Evolutionary conservation across 2,113 vertebrate species (phyloP), one percentile per base, ranked within the genome.

Genomic region (Xiphophorus couchianus): DNA sequence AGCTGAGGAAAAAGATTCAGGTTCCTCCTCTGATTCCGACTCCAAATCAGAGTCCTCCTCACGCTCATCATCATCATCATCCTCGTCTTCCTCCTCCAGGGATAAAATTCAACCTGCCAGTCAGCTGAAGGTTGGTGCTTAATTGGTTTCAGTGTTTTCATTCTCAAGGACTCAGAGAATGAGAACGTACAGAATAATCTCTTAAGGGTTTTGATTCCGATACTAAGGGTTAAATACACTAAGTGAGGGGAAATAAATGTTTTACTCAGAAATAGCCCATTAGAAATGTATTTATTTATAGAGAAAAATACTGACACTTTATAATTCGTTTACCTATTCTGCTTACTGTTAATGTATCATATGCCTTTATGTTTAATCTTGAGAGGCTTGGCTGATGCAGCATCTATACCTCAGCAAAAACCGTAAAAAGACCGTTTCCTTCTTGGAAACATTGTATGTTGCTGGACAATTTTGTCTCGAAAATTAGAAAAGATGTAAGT

Each of bases 21-120:
- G 63, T n/a, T 94, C 94, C 33, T 92, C 92, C 48, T 95, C 94
- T 7, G 94, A 94, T 80, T 93, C 93, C 3, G 94, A 94, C 81
- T 94, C 93, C 66, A 91, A 84, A 66, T 91, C 91, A 2, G 87
- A 90, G 64, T 93, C 93, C 1, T 93, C 93, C 25, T 93, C 94
- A 33, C 81, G 12, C 13, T 90, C 87, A 9, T 93, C 93, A 33
- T 88, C 82, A 4, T 88, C 84, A 2, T 93, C 90, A 1, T 86
- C 93, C 42, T 88, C 84, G 27, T 74, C 86, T 1, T 66, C 73
- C 29, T 39, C 48, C 15, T 74, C 48, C 48, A 29, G 63, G 54
- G 80, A 85, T 30, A 90, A 93, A 81, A 81, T 76, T 61, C 80
- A 71, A 48, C 76, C 76, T 72, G 77, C 83, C 54, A 76, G 22